These are phyloP conservation scores for Xiphorhynchus elegans DNA, from an alignment of 2,113 vertebrate genomes.

Conservation along the genomic window DNA sequence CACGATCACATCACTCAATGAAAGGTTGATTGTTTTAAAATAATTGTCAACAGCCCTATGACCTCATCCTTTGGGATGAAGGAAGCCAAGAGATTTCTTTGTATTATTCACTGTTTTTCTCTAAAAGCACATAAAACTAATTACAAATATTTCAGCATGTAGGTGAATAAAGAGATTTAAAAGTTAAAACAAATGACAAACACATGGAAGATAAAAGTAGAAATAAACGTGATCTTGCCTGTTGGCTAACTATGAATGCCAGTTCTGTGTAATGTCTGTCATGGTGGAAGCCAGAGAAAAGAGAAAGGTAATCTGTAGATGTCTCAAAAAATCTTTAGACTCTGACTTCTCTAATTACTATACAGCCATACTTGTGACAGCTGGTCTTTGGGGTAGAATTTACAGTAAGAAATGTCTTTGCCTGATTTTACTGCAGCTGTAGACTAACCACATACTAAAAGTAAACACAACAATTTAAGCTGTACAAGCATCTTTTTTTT, in stretches of 20 bases:
- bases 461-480: neutral
- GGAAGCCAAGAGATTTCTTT: neutral
- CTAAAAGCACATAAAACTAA: neutral
- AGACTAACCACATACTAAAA: neutral
- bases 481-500: neutral
- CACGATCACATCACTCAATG: neutral
- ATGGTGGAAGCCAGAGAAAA: neutral
- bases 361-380: neutral
- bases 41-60: neutral
- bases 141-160: neutral
- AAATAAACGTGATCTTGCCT: neutral
- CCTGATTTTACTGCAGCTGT: neutral
- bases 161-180: neutral
- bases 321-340: neutral
- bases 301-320: neutral
- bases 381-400: neutral
- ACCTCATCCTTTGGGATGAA: neutral
- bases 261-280: neutral
- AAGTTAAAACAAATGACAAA: neutral
- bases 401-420: neutral
- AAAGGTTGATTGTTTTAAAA: slow-evolving; percentile 12
- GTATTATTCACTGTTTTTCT: neutral
- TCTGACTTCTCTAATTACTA: neutral
- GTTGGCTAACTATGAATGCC: neutral
- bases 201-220: neutral